Conservation (phyloP, 2,113 vertebrate species). For the Passer montanus region DNA sequence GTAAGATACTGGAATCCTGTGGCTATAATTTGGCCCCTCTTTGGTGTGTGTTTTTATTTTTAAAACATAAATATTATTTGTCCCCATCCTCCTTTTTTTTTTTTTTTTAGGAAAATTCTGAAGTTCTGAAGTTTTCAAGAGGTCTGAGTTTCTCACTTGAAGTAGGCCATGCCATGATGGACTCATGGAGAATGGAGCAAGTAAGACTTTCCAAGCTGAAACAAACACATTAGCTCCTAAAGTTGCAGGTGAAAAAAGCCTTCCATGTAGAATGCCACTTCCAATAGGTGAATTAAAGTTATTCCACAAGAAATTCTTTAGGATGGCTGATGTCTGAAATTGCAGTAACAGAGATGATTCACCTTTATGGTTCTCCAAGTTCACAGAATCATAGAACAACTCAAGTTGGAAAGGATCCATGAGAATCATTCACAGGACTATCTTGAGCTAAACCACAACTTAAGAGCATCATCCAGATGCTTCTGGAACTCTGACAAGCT, state of each 20-base stretch:
- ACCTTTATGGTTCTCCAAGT: not conserved
- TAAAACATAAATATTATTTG: not conserved
- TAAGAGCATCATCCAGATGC: not conserved
- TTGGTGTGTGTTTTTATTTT: not conserved
- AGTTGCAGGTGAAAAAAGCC: not conserved
- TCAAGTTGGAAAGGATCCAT: not conserved
- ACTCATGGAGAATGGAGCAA: not conserved
- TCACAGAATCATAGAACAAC: not conserved
- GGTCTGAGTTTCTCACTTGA: not conserved
- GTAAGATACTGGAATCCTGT: not conserved
- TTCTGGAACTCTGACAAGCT: not conserved
- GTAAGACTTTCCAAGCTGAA: not conserved
- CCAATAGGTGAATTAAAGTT: not conserved
- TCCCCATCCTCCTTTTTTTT: fast-evolving
- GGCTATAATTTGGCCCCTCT: not conserved
- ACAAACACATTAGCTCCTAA: not conserved
- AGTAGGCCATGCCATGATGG: not conserved
- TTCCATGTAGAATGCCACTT: not conserved
- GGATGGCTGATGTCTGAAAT: not conserved
- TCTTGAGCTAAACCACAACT: not conserved
- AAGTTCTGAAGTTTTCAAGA: not conserved
- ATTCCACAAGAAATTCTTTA: not conserved
- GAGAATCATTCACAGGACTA: not conserved
- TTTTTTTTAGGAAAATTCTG: not conserved
- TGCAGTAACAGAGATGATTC: not conserved